Conservation (phyloP, 2,113 vertebrate species). For the Rhinolophus sinicus region DNA sequence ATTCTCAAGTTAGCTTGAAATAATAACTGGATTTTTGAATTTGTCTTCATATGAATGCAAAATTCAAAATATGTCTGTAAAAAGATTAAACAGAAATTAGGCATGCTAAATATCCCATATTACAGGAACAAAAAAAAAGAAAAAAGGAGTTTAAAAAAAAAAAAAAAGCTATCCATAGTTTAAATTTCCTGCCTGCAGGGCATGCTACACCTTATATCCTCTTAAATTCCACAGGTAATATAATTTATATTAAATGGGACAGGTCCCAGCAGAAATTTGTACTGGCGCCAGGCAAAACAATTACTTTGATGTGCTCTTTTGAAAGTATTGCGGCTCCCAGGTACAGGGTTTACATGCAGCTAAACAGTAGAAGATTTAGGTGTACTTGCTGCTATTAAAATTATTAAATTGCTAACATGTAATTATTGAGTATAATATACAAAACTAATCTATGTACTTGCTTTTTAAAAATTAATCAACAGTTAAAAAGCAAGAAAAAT, state of each 20-base stretch:
- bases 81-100: conserved; percentile 81
- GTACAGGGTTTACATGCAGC: conserved; percentile 56
- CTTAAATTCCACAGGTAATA: conserved; percentile 86
- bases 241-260: conserved; percentile 83
- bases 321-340: conserved; percentile 66
- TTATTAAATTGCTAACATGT: conserved; percentile 65
- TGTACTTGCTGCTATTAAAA: conserved; percentile 59
- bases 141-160: conserved; percentile 36
- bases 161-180: conserved; percentile 72
- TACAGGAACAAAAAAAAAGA: conserved; percentile 68
- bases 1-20: background rate
- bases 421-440: conserved; percentile 49
- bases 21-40: background rate
- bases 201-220: conserved; percentile 84
- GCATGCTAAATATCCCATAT: conserved; percentile 74
- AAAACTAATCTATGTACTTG: conserved; percentile 50
- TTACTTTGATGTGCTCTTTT: conserved; percentile 79
- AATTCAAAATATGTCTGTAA: conserved; percentile 62
- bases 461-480: conserved; percentile 23
- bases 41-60: conserved; percentile 49
- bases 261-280: conserved; percentile 78
- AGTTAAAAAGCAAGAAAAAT: conserved; percentile 64
- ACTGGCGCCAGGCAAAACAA: conserved; percentile 78
- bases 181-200: conserved; percentile 84
- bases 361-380: conserved; percentile 54